A percentile compares a stretch with the other conserved stretches of the same genome.
phyloP scores from a whole-genome alignment of 64 coral and sea anemone genomes.

The Porites australiensis region DNA sequence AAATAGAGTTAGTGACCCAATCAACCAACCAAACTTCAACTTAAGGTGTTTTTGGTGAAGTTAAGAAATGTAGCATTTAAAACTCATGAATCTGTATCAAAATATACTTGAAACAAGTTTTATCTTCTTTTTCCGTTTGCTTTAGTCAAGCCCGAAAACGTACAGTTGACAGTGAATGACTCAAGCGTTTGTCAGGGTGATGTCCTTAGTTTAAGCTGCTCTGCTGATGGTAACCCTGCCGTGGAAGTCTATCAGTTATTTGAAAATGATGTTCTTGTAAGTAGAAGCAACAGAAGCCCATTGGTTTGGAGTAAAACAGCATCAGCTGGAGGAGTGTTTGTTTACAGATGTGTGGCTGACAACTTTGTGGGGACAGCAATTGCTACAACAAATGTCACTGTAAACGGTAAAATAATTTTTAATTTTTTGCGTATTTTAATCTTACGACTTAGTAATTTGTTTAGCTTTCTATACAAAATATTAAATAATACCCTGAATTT shows the following conservation, averaged over 20 bases:
- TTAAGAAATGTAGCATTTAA: too few species aligned
- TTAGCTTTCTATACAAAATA: too few species aligned
- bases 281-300: background rate
- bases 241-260: constrained; percentile 14
- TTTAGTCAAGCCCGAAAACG: constrained; percentile 6
- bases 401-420: background rate
- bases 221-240: background rate
- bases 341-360: background rate
- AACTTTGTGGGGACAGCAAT: background rate
- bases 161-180: background rate
- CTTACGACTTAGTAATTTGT: too few species aligned
- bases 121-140: background rate
- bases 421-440: too few species aligned
- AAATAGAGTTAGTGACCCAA: too few species aligned
- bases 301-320: background rate
- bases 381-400: background rate
- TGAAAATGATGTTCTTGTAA: background rate
- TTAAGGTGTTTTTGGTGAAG: too few species aligned
- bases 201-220: background rate
- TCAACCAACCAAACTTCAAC: too few species aligned
- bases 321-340: background rate
- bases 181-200: background rate
- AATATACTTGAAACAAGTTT: too few species aligned
- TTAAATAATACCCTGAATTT: too few species aligned
- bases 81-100: too few species aligned